phyloP scores from a whole-genome alignment of 2,797 vertebrate genomes.

The Oreochromis grahami region DNA sequence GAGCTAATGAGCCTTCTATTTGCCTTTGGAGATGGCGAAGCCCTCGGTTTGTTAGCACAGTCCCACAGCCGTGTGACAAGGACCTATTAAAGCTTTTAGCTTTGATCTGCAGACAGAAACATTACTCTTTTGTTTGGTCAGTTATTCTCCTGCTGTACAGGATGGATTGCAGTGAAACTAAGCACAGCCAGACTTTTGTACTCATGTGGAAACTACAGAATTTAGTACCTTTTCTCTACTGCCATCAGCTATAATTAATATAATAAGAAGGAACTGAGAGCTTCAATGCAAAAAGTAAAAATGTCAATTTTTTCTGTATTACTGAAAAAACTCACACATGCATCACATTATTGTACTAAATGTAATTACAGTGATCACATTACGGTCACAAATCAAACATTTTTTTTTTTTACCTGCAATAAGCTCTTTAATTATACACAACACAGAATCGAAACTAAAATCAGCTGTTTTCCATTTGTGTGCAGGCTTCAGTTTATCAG shows the following conservation, averaged over 20 bases:
- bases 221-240: background rate
- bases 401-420: background rate
- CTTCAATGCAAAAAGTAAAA: background rate
- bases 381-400: background rate
- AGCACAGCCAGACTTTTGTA: background rate
- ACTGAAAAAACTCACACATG: background rate
- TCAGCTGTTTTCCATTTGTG: background rate
- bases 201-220: background rate
- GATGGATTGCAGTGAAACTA: accelerated
- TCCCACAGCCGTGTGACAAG: accelerated
- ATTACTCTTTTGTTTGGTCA: background rate
- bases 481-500: background rate
- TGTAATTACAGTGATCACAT: background rate
- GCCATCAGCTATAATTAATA: background rate
- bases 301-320: background rate
- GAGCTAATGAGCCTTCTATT: background rate
- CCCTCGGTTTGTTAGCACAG: background rate
- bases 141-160: background rate
- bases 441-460: background rate
- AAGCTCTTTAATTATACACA: accelerated
- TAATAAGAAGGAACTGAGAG: accelerated
- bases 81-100: background rate
- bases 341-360: background rate
- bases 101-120: background rate
- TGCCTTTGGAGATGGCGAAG: background rate